A percentile compares a stretch with the other conserved stretches of the same genome.
phyloP scores from a whole-genome alignment of 2,888 invertebrate species.

The Euzophera pinguis region DNA sequence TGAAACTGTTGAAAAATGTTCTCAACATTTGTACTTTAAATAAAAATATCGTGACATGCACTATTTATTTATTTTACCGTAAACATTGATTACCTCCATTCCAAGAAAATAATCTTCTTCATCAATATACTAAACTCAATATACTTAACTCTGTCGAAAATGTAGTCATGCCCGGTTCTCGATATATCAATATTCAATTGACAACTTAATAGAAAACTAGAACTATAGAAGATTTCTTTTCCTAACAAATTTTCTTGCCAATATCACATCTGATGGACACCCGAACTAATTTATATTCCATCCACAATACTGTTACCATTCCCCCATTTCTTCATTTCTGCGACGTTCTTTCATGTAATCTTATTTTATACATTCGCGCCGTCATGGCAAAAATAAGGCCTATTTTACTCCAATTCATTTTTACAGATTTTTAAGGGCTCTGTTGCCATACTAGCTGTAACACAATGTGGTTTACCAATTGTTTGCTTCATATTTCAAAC shows the following conservation, averaged over 20 bases:
- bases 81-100: no score
- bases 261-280: background rate
- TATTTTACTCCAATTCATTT: background rate
- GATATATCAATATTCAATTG: no score
- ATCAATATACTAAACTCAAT: no score
- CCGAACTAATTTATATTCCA: constrained; percentile 4
- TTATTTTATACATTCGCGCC: constrained; percentile 2
- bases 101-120: no score
- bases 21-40: no score
- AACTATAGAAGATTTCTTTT: background rate
- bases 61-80: no score
- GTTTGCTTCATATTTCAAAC: background rate
- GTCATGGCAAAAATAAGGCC: constrained; percentile 5
- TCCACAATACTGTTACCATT: background rate
- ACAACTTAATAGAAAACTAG: background rate
- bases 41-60: no score
- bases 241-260: background rate
- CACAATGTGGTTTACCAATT: background rate
- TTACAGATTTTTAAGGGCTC: background rate
- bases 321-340: constrained; percentile 4
- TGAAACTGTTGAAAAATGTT: no score
- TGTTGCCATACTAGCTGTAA: background rate
- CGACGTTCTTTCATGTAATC: constrained; percentile 5
- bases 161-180: no score
- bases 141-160: no score